Base-by-base conservation (phyloP, 2,888 invertebrate species). In the Stenchaetothrips biformis region DNA sequence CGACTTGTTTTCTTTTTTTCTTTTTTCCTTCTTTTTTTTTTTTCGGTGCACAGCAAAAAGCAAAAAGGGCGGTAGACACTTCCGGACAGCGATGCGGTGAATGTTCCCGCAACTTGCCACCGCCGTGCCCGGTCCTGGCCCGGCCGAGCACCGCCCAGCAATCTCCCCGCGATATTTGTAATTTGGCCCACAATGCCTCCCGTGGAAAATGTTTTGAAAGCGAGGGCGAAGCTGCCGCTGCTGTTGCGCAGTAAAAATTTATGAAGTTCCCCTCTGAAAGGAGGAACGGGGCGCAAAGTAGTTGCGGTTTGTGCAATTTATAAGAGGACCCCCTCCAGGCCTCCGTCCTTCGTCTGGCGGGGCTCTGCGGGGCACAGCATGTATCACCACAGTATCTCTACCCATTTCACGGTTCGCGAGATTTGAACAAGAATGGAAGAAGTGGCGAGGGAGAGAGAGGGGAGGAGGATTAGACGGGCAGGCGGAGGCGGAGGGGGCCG, bases 291-390 rank as follows among this genome's bases (percentile, higher is more conserved):
- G 59, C 59, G 59, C 59, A 59, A 59, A 59, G 59, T 59, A 59
- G 59, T 59, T 59, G 59, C 59, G 59, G 59, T 59, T 59, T 59
- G 59, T 59, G 59, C 59, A 18, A 59, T 59, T 59, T 59, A 59
- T 59, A 59, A 59, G 59, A 59, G 59, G 59, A 13, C 59, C 59
- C 59, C 59, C 59, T 37, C 37, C 37, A 37, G 37, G 37, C 37
- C 37, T 37, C 37, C 37, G 37, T 37, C 37, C 37, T 37, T 37
- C 37, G 37, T 37, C 37, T 37, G 37, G 37, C 37, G 37, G 37
- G 37, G 37, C 37, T 37, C 37, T 37, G 37, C 37, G 37, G 37
- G 37, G 37, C 59, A 18, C 59, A 59, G 59, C 59, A 59, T 59
- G 59, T 59, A 59, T 59, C 59, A 59, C 59, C 59, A 13, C 59